Evolutionary conservation across 37 sponge, comb jelly and placozoan genomes (phyloP).

Genomic region (Oopsacas minuta): DNA sequence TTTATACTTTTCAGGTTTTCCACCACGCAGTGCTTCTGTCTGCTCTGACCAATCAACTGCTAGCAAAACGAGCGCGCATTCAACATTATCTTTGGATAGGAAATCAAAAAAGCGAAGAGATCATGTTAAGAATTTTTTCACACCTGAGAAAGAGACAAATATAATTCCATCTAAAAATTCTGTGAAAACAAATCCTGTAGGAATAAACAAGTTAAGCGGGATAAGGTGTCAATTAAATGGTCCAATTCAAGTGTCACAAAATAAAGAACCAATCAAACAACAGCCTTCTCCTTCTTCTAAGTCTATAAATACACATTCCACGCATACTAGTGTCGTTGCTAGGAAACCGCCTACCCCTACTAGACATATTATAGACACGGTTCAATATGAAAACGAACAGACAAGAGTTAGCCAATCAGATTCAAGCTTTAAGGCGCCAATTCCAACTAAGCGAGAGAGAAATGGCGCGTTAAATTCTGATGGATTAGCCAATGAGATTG

Average conservation of each 20-base stretch:
- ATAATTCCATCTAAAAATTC: not conserved
- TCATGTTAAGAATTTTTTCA: not conserved
- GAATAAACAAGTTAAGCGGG: not conserved
- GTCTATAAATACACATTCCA: not conserved
- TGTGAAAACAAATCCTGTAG: not conserved
- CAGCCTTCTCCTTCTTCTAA: not conserved
- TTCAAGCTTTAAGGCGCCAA: not conserved
- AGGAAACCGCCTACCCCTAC: not conserved
- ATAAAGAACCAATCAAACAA: not conserved
- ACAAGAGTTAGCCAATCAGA: not conserved
- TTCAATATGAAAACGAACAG: not conserved
- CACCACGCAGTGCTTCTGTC: not conserved
- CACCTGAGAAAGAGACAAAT: not conserved
- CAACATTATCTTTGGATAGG: not conserved
- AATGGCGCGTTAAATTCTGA: too few species aligned
- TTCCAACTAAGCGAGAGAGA: not conserved
- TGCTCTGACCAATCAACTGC: not conserved
- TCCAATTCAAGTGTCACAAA: not conserved
- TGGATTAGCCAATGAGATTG: too few species aligned
- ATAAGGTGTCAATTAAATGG: not conserved
- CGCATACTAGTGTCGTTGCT: not conserved
- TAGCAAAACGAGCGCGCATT: not conserved
- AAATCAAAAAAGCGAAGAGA: not conserved
- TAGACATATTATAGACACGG: not conserved
- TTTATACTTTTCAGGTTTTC: not conserved